phyloP scores from a whole-genome alignment of 2,797 vertebrate species.

The Pampus argenteus region DNA sequence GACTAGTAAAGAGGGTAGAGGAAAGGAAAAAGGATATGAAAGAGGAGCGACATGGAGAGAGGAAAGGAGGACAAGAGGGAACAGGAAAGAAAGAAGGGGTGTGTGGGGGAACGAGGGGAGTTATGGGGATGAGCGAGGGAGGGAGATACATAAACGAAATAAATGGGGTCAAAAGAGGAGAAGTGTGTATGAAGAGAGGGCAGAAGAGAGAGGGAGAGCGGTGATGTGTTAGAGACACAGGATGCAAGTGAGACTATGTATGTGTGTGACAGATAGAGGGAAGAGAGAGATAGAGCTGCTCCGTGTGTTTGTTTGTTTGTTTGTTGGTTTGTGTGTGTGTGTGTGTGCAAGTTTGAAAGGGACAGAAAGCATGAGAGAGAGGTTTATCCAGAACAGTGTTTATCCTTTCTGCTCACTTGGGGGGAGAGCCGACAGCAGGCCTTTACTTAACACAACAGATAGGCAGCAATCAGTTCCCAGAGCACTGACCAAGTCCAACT shows the following conservation, averaged over 20 bases:
- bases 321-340: slow-evolving; percentile 24
- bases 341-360: slow-evolving; percentile 14
- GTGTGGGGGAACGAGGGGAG: slow-evolving; percentile 15
- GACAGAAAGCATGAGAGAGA: slow-evolving; percentile 48
- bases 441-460: slow-evolving; percentile 58
- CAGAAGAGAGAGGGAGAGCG: slow-evolving; percentile 7
- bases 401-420: slow-evolving; percentile 61
- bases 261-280: background rate
- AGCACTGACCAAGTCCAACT: slow-evolving; percentile 28
- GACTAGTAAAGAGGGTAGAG: background rate
- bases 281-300: slow-evolving; percentile 34
- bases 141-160: slow-evolving; percentile 53
- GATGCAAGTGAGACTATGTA: slow-evolving; percentile 36
- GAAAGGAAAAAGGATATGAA: background rate
- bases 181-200: slow-evolving; percentile 21
- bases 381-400: slow-evolving; percentile 64
- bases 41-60: background rate
- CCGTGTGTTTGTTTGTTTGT: slow-evolving; percentile 5
- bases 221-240: slow-evolving; percentile 31
- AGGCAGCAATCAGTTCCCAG: slow-evolving; percentile 65
- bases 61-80: slow-evolving; percentile 4
- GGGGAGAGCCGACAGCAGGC: slow-evolving; percentile 44
- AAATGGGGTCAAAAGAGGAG: slow-evolving; percentile 52
- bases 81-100: background rate
- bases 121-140: slow-evolving; percentile 23